Base-by-base conservation (phyloP, 2,113 vertebrate species). In the Eonycteris spelaea region DNA sequence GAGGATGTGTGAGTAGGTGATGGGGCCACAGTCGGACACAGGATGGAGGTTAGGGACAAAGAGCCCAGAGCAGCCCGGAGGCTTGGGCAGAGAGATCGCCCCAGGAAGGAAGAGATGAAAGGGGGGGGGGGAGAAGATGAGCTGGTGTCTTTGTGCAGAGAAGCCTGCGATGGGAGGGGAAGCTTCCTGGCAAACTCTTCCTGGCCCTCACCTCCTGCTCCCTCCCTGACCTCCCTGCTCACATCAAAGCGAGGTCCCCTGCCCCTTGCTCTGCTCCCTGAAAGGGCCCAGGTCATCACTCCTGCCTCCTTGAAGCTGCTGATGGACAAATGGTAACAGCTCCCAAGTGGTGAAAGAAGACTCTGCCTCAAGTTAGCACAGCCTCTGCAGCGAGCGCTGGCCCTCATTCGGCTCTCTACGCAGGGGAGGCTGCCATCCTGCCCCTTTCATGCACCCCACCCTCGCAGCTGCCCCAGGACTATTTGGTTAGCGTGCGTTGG, bases 171-270 rank as follows among this genome's bases (percentile, higher is more conserved):
- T 61, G 87, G 68, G 74, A 95, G 63, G 75, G 51, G 71, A 88
- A 94, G 86, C 45, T 74, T 80, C 80, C 43, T 84, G 74, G 51
- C 55, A 38, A 38, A 13, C 40, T 65, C 3, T 51, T 4, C 78
- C 7, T 0, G 10, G 11, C 57, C 91, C 70, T 82, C 80, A 74
- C 90, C 67, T 84, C 59, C 87, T 53, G 73, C 86, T 71, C 65
- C 67, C 93, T 90, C 53, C 48, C 92, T 95, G 96, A 97, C 96
- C 97, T 96, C 26, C 4, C 35, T 18, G 73, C 48, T 90, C 68
- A 98, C 97, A 97, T 98, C 97, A 98, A 98, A 98, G 98, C 15
- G 28, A 35, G 57, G 73, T 57, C 57, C 40, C 70, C 77, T 51
- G 93, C 83, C 85, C 86, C 48, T 28, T 0, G 16, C 90, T 73